A percentile compares a stretch with the other conserved stretches of the same genome.
These are phyloP conservation scores for Mesocricetus auratus DNA, from an alignment of 2,113 vertebrate species.

Conservation along the genomic window DNA sequence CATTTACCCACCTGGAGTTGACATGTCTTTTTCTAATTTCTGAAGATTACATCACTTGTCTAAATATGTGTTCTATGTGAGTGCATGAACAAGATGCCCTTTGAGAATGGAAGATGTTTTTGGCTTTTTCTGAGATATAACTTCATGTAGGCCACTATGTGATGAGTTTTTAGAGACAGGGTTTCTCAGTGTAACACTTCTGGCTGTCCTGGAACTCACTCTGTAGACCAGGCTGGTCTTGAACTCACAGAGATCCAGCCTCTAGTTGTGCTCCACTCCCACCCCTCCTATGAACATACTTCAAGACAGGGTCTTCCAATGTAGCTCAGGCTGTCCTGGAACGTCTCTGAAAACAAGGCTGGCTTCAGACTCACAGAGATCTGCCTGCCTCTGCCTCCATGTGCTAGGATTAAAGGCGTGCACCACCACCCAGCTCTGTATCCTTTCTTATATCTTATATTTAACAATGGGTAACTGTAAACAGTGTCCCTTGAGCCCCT, in stretches of 20 bases:
- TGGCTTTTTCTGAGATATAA: neutral
- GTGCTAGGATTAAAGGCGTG: neutral
- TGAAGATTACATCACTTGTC: conserved; percentile 1
- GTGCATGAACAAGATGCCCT: neutral
- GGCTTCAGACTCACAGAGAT: neutral
- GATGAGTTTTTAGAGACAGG: neutral
- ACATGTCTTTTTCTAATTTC: conserved; percentile 33
- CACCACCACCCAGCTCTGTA: neutral
- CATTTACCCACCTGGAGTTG: neutral
- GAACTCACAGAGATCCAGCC: too few species aligned
- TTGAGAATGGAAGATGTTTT: neutral
- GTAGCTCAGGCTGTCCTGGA: neutral
- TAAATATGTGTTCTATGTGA: neutral
- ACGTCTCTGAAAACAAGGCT: neutral
- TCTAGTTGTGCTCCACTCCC: too few species aligned
- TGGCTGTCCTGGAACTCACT: too few species aligned
- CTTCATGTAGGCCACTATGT: neutral
- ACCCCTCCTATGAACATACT: too few species aligned
- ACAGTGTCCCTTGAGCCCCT: too few species aligned
- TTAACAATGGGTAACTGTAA: too few species aligned
- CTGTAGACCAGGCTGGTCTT: too few species aligned
- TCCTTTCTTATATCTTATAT: too few species aligned
- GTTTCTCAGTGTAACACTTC: too few species aligned
- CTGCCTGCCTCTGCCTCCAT: neutral
- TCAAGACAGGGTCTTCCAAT: neutral